phyloP scores from a whole-genome alignment of 1,140 invertebrate genomes.

The Acromyrmex heyeri region DNA sequence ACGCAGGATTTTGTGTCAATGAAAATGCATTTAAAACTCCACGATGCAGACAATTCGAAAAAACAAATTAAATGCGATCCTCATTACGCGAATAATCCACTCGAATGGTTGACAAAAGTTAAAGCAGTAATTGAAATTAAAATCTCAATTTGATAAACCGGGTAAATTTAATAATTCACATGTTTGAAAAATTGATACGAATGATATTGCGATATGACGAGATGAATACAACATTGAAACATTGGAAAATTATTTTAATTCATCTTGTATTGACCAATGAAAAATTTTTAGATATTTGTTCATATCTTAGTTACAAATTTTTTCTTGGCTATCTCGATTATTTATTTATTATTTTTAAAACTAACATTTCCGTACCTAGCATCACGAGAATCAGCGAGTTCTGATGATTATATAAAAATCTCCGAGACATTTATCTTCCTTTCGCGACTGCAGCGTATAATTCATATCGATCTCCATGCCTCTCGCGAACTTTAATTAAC shows the following conservation, averaged over 20 bases:
- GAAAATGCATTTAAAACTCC: neutral
- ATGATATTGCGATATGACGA: neutral
- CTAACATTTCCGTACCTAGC: neutral
- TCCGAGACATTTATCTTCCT: neutral
- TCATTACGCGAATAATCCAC: neutral
- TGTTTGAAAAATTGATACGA: neutral
- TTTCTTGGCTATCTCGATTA: neutral
- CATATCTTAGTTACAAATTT: neutral
- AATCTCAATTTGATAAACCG: neutral
- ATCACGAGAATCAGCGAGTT: neutral
- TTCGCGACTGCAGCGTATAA: neutral
- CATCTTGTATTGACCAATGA: neutral
- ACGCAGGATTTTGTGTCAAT: neutral
- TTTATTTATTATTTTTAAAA: neutral
- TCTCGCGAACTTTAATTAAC: slow-evolving; percentile 53
- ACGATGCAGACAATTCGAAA: neutral
- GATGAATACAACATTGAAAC: neutral
- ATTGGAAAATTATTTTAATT: neutral
- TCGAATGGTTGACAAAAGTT: neutral
- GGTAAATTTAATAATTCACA: neutral
- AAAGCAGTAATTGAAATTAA: neutral
- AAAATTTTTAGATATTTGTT: neutral
- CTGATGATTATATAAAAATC: neutral
- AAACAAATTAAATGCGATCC: neutral
- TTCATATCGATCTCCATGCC: slow-evolving; percentile 25